Conservation (phyloP, 2,888 invertebrate species). For the Cabera pusaria region DNA sequence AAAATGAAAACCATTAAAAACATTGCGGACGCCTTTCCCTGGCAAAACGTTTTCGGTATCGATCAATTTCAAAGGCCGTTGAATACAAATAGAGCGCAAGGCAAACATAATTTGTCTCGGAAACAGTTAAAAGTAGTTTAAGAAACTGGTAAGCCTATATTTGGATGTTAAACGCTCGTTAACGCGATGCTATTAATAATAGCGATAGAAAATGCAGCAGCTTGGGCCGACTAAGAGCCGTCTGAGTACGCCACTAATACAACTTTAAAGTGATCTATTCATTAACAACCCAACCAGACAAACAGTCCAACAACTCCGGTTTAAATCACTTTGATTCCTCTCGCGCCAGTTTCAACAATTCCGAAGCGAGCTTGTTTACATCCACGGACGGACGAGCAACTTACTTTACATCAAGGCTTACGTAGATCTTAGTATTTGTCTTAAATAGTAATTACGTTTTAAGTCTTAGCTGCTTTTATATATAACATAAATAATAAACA, state of each 20-base stretch:
- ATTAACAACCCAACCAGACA: constrained; percentile 48
- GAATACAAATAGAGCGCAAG: background rate
- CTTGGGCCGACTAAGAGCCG: constrained; percentile 21
- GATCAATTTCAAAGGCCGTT: too few relatives aligned
- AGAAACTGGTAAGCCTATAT: constrained; percentile 46
- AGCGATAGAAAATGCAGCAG: constrained; percentile 34
- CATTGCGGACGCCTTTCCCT: too few relatives aligned
- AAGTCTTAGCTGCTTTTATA: background rate
- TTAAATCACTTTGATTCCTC: constrained; percentile 50
- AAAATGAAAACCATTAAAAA: too few relatives aligned
- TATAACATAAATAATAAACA: background rate
- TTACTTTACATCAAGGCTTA: constrained; percentile 33
- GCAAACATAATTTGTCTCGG: constrained; percentile 6
- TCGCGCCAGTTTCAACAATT: constrained; percentile 37
- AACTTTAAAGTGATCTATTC: constrained; percentile 54
- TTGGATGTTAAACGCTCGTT: constrained; percentile 38
- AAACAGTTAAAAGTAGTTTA: constrained; percentile 13
- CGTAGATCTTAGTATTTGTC: constrained; percentile 4
- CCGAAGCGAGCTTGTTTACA: constrained; percentile 32
- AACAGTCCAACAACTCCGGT: constrained; percentile 40
- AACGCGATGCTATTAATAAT: constrained; percentile 51
- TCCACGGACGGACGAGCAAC: too few relatives aligned
- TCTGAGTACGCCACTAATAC: constrained; percentile 35
- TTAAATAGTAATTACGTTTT: background rate
- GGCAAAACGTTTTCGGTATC: too few relatives aligned